These are phyloP conservation scores for Xanthostigma xanthostigma DNA, from an alignment of 2,888 invertebrate species.

Conservation along the genomic window DNA sequence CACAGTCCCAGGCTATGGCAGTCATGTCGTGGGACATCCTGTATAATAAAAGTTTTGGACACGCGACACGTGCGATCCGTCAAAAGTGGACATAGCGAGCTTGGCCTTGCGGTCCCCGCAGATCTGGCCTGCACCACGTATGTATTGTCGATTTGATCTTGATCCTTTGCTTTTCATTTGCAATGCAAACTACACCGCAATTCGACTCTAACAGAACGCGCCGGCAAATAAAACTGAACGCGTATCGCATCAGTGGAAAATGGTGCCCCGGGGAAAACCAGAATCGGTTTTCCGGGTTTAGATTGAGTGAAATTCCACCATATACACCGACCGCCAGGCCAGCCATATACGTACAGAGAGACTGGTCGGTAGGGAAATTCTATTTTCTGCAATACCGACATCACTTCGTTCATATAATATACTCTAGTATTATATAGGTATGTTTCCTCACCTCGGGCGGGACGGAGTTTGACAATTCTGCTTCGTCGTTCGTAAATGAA, in stretches of 20 bases:
- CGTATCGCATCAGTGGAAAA: constrained; percentile 16
- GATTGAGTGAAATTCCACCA: constrained; percentile 30
- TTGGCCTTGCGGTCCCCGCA: no score
- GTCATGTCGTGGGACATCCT: no score
- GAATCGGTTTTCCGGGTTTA: constrained; percentile 31
- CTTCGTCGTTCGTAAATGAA: no score
- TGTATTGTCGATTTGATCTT: constrained; percentile 28
- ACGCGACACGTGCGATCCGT: no score
- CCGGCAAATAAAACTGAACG: constrained; percentile 25
- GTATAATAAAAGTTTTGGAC: no score
- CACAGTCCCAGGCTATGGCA: no score
- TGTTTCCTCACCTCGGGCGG: no score
- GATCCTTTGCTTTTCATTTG: constrained; percentile 31
- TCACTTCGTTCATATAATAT: background rate
- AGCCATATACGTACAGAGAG: no score
- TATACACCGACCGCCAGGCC: no score
- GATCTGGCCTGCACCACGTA: constrained; percentile 2
- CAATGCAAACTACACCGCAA: constrained; percentile 29
- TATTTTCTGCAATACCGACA: no score
- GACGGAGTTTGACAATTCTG: no score
- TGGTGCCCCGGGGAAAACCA: constrained; percentile 21
- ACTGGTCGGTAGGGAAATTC: constrained; percentile 3
- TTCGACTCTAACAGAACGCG: constrained; percentile 23
- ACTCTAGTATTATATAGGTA: background rate
- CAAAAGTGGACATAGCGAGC: no score